phyloP scores from a whole-genome alignment of 2,888 invertebrate species.

The Callyntrura guangdongensis region DNA sequence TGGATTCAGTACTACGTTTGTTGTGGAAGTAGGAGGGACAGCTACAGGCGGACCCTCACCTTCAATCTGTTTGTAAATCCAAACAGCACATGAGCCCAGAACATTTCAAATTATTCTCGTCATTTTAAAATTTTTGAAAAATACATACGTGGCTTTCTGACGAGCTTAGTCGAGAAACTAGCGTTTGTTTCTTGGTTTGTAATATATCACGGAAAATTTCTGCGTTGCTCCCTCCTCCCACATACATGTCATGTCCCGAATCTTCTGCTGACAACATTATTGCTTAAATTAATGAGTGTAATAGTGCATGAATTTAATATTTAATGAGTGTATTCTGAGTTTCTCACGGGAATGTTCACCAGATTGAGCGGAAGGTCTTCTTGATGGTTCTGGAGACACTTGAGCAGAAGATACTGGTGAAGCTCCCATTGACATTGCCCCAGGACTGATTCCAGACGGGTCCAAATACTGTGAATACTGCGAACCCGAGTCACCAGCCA shows the following conservation, averaged over 20 bases:
- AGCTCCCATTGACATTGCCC: constrained; percentile 82
- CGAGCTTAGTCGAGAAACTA: constrained; percentile 94
- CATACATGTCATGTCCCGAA: constrained; percentile 55
- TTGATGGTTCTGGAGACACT: constrained; percentile 84
- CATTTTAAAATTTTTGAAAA: not conserved
- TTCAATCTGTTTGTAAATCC: constrained; percentile 74
- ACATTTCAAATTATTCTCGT: not conserved
- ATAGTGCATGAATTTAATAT: too few relatives aligned
- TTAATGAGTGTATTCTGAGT: not conserved
- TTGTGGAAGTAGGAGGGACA: constrained; percentile 76
- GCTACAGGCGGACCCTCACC: constrained; percentile 73
- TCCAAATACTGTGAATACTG: constrained; percentile 84
- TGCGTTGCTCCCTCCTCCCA: constrained; percentile 86
- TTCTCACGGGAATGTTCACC: constrained; percentile 80
- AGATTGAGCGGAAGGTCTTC: constrained; percentile 84
- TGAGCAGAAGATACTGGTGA: constrained; percentile 84
- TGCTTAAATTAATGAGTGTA: too few relatives aligned
- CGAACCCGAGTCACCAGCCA: constrained; percentile 79
- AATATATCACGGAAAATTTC: constrained; percentile 98
- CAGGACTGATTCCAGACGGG: constrained; percentile 83
- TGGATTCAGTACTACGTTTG: constrained; percentile 93
- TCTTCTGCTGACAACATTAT: constrained; percentile 69
- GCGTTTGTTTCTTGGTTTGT: constrained; percentile 95
- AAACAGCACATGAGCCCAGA: not conserved
- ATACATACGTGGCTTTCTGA: constrained; percentile 95